phyloP scores from a whole-genome alignment of 2,888 invertebrate genomes.

The Gibbula magus region DNA sequence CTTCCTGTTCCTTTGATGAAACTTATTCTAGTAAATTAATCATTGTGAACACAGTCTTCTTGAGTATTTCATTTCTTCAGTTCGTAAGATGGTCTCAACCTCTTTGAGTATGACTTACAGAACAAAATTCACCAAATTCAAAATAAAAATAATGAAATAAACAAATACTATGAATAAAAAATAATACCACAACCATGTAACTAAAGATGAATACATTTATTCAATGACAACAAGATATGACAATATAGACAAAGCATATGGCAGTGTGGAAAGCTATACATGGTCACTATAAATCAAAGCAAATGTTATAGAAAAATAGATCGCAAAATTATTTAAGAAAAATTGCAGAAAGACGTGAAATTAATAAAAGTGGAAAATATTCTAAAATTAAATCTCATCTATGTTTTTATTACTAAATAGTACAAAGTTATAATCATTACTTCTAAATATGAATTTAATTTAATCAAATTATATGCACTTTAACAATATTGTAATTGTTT shows the following conservation, averaged over 20 bases:
- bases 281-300: neutral
- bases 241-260: constrained; percentile 19
- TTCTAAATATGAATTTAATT: too few relatives aligned
- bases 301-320: constrained; percentile 2
- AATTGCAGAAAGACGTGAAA: neutral
- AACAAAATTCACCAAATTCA: constrained; percentile 21
- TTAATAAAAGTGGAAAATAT: neutral
- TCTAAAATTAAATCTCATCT: neutral
- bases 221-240: constrained; percentile 18
- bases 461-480: too few relatives aligned
- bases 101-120: neutral
- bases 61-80: too few relatives aligned
- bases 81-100: too few relatives aligned
- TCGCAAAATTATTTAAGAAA: neutral
- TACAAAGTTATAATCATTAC: too few relatives aligned
- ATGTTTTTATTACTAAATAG: too few relatives aligned
- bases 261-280: neutral
- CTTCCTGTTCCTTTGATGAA: too few relatives aligned
- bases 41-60: too few relatives aligned
- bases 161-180: neutral
- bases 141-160: neutral
- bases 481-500: too few relatives aligned
- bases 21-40: too few relatives aligned
- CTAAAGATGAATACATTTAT: constrained; percentile 21
- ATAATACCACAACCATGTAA: constrained; percentile 18